Evolutionary conservation across 2,797 vertebrate genomes (phyloP).

Genomic region (Enteromius anoplus): DNA sequence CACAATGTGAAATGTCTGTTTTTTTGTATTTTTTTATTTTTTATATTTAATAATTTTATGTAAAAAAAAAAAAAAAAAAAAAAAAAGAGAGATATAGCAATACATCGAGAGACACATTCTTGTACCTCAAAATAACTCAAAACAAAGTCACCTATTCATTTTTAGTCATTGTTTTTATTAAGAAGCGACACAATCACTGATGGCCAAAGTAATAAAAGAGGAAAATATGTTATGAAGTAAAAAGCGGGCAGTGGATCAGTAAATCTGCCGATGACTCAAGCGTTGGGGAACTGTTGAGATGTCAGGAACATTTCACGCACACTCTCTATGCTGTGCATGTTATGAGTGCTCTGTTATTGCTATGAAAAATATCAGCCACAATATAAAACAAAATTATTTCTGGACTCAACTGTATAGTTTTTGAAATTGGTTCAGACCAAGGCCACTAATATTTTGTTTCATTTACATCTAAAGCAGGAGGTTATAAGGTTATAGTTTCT

Average conservation of each 20-base stretch:
- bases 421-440: slow-evolving; percentile 19
- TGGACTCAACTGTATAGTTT: background rate
- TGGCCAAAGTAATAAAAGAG: slow-evolving; percentile 20
- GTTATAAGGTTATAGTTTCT: slow-evolving; percentile 7
- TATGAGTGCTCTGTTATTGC: slow-evolving; percentile 45
- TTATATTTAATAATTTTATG: slow-evolving; percentile 16
- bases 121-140: background rate
- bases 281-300: slow-evolving; percentile 17
- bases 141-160: slow-evolving; percentile 31
- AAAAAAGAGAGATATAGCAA: slow-evolving; percentile 4
- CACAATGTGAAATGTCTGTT: background rate
- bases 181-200: slow-evolving; percentile 24
- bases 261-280: slow-evolving; percentile 31
- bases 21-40: background rate
- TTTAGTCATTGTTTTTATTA: slow-evolving; percentile 31
- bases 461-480: background rate
- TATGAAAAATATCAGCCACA: slow-evolving; percentile 41
- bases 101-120: slow-evolving; percentile 42
- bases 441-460: slow-evolving; percentile 8
- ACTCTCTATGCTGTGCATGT: slow-evolving; percentile 41
- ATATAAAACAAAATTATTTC: slow-evolving; percentile 34
- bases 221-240: slow-evolving; percentile 24
- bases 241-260: slow-evolving; percentile 9
- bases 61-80: background rate
- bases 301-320: slow-evolving; percentile 53